Percentiles rank a stretch among this genome's conserved stretches.
Evolutionary conservation across 64 coral and sea anemone genomes (phyloP).

Genomic region (Stichodactyla helianthus): DNA sequence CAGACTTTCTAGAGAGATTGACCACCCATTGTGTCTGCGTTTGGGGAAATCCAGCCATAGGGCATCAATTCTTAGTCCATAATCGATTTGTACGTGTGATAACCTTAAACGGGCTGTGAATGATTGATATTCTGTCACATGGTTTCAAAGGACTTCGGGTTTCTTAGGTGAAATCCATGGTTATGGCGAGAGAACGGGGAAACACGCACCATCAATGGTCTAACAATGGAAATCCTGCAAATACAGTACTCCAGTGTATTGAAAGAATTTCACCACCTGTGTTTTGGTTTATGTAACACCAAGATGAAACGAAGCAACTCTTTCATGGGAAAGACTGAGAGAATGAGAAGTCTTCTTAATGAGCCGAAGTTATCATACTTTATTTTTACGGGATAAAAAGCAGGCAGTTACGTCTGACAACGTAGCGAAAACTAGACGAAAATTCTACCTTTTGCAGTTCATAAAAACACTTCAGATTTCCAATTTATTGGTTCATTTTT

Average conservation of each 20-base stretch:
- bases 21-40: neutral
- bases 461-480: neutral
- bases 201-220: constrained; percentile 18
- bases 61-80: neutral
- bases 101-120: neutral
- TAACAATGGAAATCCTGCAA: constrained; percentile 10
- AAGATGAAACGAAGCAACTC: neutral
- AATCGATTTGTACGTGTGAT: constrained; percentile 9
- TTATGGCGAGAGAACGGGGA: neutral
- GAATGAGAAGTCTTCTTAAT: neutral
- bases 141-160: constrained; percentile 18
- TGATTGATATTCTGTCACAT: neutral
- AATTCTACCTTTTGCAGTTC: neutral
- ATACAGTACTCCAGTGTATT: constrained; percentile 3
- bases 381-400: neutral
- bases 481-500: neutral
- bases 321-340: neutral
- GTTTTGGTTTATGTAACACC: neutral
- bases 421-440: neutral
- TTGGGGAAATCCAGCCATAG: neutral
- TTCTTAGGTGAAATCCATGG: constrained; percentile 58
- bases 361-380: neutral
- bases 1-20: neutral
- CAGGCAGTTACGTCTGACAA: neutral
- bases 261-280: constrained; percentile 9